Percentiles rank a stretch among this genome's conserved stretches.
These are phyloP conservation scores for Melopsittacus undulatus DNA, from an alignment of 2,797 vertebrate species.

Conservation along the genomic window DNA sequence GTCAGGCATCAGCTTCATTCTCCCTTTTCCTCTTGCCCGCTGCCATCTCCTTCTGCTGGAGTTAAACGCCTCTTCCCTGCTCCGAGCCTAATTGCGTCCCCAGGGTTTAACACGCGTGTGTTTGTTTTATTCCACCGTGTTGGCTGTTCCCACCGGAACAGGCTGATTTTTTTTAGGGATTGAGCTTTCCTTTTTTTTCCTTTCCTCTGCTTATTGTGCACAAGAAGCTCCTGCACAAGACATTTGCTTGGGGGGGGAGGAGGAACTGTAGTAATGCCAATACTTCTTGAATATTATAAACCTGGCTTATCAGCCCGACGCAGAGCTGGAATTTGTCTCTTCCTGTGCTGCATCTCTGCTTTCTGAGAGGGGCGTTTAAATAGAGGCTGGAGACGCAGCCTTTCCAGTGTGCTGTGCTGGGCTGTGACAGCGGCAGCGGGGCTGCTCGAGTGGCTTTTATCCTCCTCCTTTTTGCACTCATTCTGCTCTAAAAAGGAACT, in stretches of 20 bases:
- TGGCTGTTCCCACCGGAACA: slow-evolving; percentile 61
- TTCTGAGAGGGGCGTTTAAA: slow-evolving; percentile 57
- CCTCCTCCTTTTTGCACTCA: background rate
- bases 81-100: slow-evolving; percentile 35
- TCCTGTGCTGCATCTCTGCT: slow-evolving; percentile 63
- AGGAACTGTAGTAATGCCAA: slow-evolving; percentile 57
- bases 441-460: background rate
- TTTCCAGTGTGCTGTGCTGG: slow-evolving; percentile 59
- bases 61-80: background rate
- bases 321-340: slow-evolving; percentile 68
- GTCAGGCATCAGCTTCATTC: background rate
- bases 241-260: background rate
- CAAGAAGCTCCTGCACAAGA: slow-evolving; percentile 36
- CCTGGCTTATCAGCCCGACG: slow-evolving; percentile 57
- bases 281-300: slow-evolving; percentile 66
- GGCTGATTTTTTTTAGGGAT: background rate
- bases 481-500: background rate
- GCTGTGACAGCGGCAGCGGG: slow-evolving; percentile 28
- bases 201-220: slow-evolving; percentile 28
- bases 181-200: background rate
- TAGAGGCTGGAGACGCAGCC: slow-evolving; percentile 49
- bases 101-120: slow-evolving; percentile 48
- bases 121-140: slow-evolving; percentile 54
- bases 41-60: slow-evolving; percentile 1
- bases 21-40: background rate